Percentiles rank a stretch among this genome's conserved stretches.
These are phyloP conservation scores for Ennomos fuscantarius DNA, from an alignment of 2,888 invertebrate genomes.

Conservation along the genomic window DNA sequence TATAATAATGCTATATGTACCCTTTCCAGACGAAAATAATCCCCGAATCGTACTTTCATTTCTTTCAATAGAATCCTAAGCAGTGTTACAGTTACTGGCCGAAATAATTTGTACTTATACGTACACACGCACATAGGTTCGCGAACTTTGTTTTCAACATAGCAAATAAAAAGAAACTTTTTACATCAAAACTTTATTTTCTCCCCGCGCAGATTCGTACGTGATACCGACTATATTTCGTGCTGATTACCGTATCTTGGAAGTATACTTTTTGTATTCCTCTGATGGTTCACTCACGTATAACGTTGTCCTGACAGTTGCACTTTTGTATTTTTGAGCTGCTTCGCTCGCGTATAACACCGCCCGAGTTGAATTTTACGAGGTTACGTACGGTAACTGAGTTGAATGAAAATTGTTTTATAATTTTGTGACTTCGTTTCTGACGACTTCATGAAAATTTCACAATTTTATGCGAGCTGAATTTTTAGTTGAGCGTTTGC, in stretches of 20 bases:
- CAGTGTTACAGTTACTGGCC: slow-evolving; percentile 13
- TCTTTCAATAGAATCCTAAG: slow-evolving; percentile 14
- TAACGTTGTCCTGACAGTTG: slow-evolving; percentile 14
- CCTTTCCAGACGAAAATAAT: slow-evolving; percentile 14
- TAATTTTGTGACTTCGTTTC: slow-evolving; percentile 42
- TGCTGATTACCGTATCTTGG: slow-evolving; percentile 72
- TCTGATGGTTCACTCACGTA: slow-evolving; percentile 28
- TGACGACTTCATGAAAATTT: slow-evolving; percentile 39
- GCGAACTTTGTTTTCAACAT: slow-evolving; percentile 64
- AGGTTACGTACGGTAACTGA: slow-evolving; percentile 38
- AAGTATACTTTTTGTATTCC: slow-evolving; percentile 40
- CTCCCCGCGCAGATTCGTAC: slow-evolving; percentile 73
- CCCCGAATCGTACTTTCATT: slow-evolving; percentile 12
- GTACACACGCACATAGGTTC: slow-evolving; percentile 28
- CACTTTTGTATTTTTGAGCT: slow-evolving; percentile 23
- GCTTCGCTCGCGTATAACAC: slow-evolving; percentile 26
- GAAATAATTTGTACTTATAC: slow-evolving; percentile 32
- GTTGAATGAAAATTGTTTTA: slow-evolving; percentile 42
- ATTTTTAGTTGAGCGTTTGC: slow-evolving; percentile 27
- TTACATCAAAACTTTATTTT: slow-evolving; percentile 85
- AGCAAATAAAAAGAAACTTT: slow-evolving; percentile 82
- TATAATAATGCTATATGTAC: too few relatives aligned
- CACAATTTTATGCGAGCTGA: slow-evolving; percentile 24
- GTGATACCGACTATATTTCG: slow-evolving; percentile 75
- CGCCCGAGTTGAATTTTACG: slow-evolving; percentile 38